phyloP scores from a whole-genome alignment of 2,888 invertebrate genomes.

The Sarcophaga variegata region DNA sequence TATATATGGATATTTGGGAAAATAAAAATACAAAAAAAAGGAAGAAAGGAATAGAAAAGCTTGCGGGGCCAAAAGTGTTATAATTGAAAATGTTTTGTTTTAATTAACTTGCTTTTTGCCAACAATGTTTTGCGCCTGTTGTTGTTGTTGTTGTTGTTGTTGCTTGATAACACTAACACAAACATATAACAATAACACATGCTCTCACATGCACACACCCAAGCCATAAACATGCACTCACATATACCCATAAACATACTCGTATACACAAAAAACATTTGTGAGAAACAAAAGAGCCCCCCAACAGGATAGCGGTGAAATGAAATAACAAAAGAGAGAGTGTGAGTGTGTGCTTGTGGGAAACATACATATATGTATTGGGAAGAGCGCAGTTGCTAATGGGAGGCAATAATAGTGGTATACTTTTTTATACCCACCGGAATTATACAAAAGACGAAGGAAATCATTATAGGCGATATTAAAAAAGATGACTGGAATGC shows the following conservation, averaged over 20 bases:
- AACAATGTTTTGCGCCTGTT: not conserved
- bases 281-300: not conserved
- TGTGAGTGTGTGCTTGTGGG: too few relatives aligned
- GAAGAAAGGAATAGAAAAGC: conserved; percentile 3
- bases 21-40: too few relatives aligned
- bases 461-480: too few relatives aligned
- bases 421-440: too few relatives aligned
- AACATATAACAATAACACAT: not conserved
- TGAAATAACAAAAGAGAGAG: too few relatives aligned
- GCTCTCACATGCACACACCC: not conserved
- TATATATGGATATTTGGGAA: too few relatives aligned
- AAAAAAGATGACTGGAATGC: too few relatives aligned
- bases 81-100: conserved; percentile 69
- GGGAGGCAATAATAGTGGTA: too few relatives aligned
- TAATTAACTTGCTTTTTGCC: conserved; percentile 63
- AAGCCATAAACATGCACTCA: not conserved
- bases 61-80: conserved; percentile 50
- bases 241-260: not conserved
- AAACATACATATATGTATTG: too few relatives aligned
- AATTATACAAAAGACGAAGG: too few relatives aligned
- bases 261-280: not conserved
- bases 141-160: not conserved
- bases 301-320: too few relatives aligned
- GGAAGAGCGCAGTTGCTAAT: too few relatives aligned
- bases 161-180: not conserved